Evolutionary conservation across 2,797 vertebrate species (phyloP).

Genomic region (Micromesistius poutassou): DNA sequence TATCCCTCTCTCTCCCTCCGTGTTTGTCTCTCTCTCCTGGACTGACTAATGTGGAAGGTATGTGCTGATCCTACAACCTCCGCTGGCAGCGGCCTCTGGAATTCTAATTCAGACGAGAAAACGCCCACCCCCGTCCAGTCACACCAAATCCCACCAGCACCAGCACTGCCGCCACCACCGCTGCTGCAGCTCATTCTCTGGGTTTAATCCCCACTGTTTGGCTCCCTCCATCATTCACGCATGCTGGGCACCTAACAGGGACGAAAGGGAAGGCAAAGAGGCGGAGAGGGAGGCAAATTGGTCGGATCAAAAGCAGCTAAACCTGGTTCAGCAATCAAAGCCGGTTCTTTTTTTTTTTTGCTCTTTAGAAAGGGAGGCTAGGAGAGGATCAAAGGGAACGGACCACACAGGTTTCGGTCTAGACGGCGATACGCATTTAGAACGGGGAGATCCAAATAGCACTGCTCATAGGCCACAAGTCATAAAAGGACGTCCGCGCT

Average conservation of each 20-base stretch:
- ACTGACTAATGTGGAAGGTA: conserved; percentile 77
- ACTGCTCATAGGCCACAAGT: not conserved
- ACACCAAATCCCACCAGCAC: conserved; percentile 50
- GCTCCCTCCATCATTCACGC: conserved; percentile 57
- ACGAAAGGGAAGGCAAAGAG: conserved; percentile 38
- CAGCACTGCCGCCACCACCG: conserved; percentile 8
- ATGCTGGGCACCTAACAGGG: conserved; percentile 56
- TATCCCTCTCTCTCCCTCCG: conserved; percentile 4
- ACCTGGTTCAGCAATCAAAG: conserved; percentile 54
- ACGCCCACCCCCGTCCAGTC: conserved; percentile 66
- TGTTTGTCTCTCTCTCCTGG: conserved; percentile 15
- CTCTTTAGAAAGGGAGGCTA: not conserved
- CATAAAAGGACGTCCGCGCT: not conserved
- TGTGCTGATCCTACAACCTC: conserved; percentile 75
- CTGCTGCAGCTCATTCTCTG: conserved; percentile 49
- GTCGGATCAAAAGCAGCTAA: conserved; percentile 28
- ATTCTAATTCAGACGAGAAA: conserved; percentile 69
- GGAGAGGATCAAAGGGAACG: conserved; percentile 46
- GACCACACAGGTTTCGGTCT: conserved; percentile 57
- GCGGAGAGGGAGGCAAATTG: conserved; percentile 21
- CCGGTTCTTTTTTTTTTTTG: conserved; percentile 28
- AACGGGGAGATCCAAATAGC: not conserved
- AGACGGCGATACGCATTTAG: conserved; percentile 22
- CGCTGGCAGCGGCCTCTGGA: conserved; percentile 63
- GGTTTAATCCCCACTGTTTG: conserved; percentile 54